phyloP scores from a whole-genome alignment of 2,888 invertebrate species.

The Drosophila peninsularis region DNA sequence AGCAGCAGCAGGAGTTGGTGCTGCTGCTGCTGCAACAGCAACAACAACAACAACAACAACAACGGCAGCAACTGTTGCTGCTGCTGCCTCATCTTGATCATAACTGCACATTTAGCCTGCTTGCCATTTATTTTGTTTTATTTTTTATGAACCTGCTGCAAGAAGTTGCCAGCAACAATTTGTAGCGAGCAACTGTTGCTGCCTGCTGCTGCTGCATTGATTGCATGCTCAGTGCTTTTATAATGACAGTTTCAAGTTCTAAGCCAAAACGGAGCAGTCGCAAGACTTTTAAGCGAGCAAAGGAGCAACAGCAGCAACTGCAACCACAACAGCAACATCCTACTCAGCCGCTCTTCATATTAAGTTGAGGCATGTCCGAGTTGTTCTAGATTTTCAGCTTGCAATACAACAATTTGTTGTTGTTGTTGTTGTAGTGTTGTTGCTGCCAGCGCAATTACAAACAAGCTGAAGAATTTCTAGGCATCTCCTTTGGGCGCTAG shows the following conservation, averaged over 20 bases:
- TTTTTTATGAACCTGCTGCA: slow-evolving; percentile 58
- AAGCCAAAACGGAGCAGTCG: slow-evolving; percentile 70
- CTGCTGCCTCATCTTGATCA: slow-evolving; percentile 65
- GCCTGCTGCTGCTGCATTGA: slow-evolving; percentile 58
- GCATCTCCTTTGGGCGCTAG: slow-evolving; percentile 77
- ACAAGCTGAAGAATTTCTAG: slow-evolving; percentile 72
- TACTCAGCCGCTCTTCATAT: slow-evolving; percentile 57
- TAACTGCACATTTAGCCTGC: slow-evolving; percentile 77
- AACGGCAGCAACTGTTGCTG: slow-evolving; percentile 14
- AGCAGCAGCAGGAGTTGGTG: slow-evolving; percentile 24
- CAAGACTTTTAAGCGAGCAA: slow-evolving; percentile 6
- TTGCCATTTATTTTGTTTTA: slow-evolving; percentile 76
- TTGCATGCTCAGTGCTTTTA: slow-evolving; percentile 79
- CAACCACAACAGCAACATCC: slow-evolving; percentile 53
- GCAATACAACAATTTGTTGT: slow-evolving; percentile 58
- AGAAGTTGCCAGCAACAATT: slow-evolving; percentile 39
- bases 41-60: slow-evolving; percentile 3
- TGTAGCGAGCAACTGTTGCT: slow-evolving; percentile 37
- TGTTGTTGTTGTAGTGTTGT: slow-evolving; percentile 43
- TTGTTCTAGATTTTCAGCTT: slow-evolving; percentile 71
- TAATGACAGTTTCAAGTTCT: slow-evolving; percentile 80
- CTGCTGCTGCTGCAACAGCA: neutral
- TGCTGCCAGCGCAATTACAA: slow-evolving; percentile 71
- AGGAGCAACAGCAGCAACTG: slow-evolving; percentile 28
- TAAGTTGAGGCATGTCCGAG: slow-evolving; percentile 75